Conservation (phyloP, 2,113 vertebrate species). For the Cricetomys ansorgei region DNA sequence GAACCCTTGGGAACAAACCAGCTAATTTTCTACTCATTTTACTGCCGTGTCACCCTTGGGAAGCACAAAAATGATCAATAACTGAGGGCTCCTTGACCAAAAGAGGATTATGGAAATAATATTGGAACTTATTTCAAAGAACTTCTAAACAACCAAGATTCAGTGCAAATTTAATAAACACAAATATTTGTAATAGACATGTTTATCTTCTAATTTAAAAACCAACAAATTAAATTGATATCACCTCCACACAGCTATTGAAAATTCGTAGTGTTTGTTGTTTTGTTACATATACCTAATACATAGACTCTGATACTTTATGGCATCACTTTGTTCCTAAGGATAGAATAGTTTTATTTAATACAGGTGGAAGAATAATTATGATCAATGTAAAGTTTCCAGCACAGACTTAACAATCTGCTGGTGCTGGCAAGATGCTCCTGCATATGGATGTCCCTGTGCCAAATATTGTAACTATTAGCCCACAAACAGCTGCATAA, state of each 20-base stretch:
- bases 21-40: neutral
- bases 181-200: neutral
- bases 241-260: neutral
- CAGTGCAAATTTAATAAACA: conserved; percentile 3
- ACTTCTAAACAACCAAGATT: neutral
- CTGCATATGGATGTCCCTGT: neutral
- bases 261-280: neutral
- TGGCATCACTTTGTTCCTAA: conserved; percentile 6
- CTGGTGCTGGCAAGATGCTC: conserved; percentile 53
- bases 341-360: conserved; percentile 49
- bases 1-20: neutral
- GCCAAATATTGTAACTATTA: conserved; percentile 61
- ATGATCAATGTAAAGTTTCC: conserved; percentile 53
- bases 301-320: neutral
- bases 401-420: conserved; percentile 46
- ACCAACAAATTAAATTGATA: neutral
- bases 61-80: neutral
- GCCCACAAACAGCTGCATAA: neutral
- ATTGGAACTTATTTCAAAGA: neutral
- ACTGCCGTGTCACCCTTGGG: neutral
- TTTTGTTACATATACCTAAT: neutral
- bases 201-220: neutral
- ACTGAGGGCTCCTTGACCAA: neutral
- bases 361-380: conserved; percentile 62
- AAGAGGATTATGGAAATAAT: neutral